These are phyloP conservation scores for Coreoperca whiteheadi DNA, from an alignment of 2,113 vertebrate species.

Conservation along the genomic window DNA sequence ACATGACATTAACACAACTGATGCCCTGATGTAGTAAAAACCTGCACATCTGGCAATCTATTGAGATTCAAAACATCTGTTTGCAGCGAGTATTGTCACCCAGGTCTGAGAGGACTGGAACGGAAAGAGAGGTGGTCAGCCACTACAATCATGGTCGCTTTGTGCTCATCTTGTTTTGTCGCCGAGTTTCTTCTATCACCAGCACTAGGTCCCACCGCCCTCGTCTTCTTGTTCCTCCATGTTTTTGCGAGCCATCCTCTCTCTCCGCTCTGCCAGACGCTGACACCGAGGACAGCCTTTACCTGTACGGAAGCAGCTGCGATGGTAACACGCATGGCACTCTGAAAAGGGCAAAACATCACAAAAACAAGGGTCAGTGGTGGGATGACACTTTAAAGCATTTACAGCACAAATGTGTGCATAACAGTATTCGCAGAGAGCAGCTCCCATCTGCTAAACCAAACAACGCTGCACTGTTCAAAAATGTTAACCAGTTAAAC, in stretches of 20 bases:
- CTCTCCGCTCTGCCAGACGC: constrained; percentile 90
- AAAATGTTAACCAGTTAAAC: constrained; percentile 53
- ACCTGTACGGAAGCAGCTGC: constrained; percentile 89
- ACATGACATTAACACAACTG: neutral
- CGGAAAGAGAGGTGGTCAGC: constrained; percentile 32
- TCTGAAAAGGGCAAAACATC: constrained; percentile 76
- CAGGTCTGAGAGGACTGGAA: constrained; percentile 43
- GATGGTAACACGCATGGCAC: constrained; percentile 96
- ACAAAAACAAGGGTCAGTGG: neutral
- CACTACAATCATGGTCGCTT: constrained; percentile 75
- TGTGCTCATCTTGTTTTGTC: constrained; percentile 56
- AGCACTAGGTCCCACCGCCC: constrained; percentile 67
- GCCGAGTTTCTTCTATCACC: neutral
- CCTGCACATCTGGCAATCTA: neutral
- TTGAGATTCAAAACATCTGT: constrained; percentile 15
- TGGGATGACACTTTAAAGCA: neutral
- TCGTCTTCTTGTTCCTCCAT: constrained; percentile 89
- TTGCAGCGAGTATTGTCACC: neutral
- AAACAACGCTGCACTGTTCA: constrained; percentile 12
- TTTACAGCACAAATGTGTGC: neutral
- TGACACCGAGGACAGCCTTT: constrained; percentile 90
- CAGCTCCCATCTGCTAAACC: neutral
- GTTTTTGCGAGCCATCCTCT: constrained; percentile 90
- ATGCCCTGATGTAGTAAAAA: constrained; percentile 17
- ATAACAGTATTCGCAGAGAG: neutral